Base-by-base conservation (phyloP, 1,140 invertebrate species). In the Drosophila littoralis region DNA sequence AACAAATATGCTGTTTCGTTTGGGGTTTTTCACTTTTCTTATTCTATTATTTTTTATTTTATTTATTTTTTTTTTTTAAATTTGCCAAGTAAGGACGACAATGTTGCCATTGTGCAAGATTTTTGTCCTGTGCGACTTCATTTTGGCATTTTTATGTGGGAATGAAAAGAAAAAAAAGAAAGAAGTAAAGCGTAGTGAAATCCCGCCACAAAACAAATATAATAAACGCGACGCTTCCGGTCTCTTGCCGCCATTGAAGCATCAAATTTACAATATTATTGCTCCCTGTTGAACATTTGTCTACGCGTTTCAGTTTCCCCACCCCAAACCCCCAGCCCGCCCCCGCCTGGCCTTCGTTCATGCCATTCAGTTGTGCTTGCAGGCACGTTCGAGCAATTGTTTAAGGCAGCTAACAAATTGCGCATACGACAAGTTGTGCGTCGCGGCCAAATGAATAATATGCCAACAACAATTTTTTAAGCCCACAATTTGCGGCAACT, bases 201-300 rank as follows among this genome's bases (percentile, higher is more conserved):
- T 52, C 35, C 57, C 57, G 58, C 55, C 67, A 51, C 66, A 75
- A 75, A 65, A 71, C 52, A 75, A 75, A 75, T 70, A 75, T 69
- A 69, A 75, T 75, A 63, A 75, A 61, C 61, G 48, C 28, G 17
- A 51, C 61, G 33, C 46, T 45, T 46, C 40, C 42, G 32, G 9
- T 17, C n/a, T 55, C 4, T 22, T 22, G 48, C 38, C 40, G 40
- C 59, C 68, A 65, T 60, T 75, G 58, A 70, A 75, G 81, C 81
- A 81, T 85, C 78, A 86, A 86, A 81, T 85, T 85, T 85, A 73
- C 70, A 85, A 85, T 85, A 85, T 85, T 85, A 85, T 85, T 81
- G 81, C 81, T 81, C 77, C 81, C 81, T 78, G 81, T 85, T 85
- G 77, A 84, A 75, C 81, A 84, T 84, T 85, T 84, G 75, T 85